Base-by-base conservation (phyloP, 2,888 invertebrate species). In the Morpho helenor region DNA sequence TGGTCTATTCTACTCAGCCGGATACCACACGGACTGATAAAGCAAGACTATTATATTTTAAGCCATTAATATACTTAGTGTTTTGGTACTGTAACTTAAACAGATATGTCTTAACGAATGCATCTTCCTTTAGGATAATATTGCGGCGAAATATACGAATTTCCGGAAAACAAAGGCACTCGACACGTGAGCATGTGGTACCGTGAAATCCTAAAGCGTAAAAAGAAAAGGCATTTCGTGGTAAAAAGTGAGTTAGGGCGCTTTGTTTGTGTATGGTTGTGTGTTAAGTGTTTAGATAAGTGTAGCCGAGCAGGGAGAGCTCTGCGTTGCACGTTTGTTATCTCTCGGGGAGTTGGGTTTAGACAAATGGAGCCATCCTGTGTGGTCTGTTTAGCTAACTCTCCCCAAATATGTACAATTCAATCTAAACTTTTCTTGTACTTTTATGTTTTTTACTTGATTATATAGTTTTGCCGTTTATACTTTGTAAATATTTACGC, bases 231-330 rank as follows among this genome's bases (percentile, higher is more conserved):
- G 79, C 77, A 73, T 80, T 87, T 84, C 77, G 78, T 82, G 79
- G 85, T 87, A 88, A 89, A 88, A 88, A 88, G 79, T 82, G 74
- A 85, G 85, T 85, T 81, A 82, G 80, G 80, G 80, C 78, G 80
- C 75, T 84, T 85, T 90, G 87, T 89, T 89, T 89, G 85, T 87
- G 81, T 83, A 83, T 77, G 80, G 84, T 77, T 79, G 79, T 82
- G 9, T 80, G 83, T 82, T 84, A 84, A 89, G 90, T 89, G 90
- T 89, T 90, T 90, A 87, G 86, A 88, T 89, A 90, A 90, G 88
- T 87, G 88, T 81, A 82, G 78, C 79, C 76, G 81, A 84, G 87
- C 84, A 84, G 79, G 74, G 76, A 73, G 76, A 56, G 64, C 58
- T 50, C 53, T 60, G 62, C 66, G 66, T 64, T 75, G 80, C 80